A percentile compares a stretch with the other conserved stretches of the same genome.
These are phyloP conservation scores for Hypotaenidia okinawae DNA, from an alignment of 2,797 vertebrate species.

Conservation along the genomic window DNA sequence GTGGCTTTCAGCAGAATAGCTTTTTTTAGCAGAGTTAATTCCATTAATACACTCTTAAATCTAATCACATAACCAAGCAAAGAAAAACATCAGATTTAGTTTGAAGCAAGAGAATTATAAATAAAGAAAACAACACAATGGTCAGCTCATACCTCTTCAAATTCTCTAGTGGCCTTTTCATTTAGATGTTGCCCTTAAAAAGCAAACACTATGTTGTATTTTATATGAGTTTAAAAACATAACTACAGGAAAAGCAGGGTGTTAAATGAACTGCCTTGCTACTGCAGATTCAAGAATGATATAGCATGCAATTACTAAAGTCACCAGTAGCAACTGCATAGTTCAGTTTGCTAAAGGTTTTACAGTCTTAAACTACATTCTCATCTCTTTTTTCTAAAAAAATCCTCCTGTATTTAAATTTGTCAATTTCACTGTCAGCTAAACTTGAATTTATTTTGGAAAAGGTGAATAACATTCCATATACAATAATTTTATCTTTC, in stretches of 20 bases:
- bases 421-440: not conserved
- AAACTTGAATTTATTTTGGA: constrained; percentile 25
- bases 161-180: not conserved
- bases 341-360: not conserved
- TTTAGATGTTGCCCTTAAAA: not conserved
- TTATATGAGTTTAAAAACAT: not conserved
- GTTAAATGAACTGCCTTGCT: not conserved
- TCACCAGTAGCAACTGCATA: not conserved
- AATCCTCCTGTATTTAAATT: not conserved
- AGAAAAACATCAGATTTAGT: not conserved
- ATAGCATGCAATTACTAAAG: not conserved
- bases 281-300: not conserved
- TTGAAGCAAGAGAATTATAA: not conserved
- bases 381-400: not conserved
- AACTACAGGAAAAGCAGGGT: not conserved
- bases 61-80: not conserved
- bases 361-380: not conserved
- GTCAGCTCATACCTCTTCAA: not conserved
- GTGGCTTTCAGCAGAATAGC: not conserved
- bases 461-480: not conserved
- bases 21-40: not conserved
- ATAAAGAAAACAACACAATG: not conserved
- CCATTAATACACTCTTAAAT: not conserved
- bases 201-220: not conserved
- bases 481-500: not conserved